Base-by-base conservation (phyloP, 2,888 invertebrate species). In the Leptinotarsa peninsularis region DNA sequence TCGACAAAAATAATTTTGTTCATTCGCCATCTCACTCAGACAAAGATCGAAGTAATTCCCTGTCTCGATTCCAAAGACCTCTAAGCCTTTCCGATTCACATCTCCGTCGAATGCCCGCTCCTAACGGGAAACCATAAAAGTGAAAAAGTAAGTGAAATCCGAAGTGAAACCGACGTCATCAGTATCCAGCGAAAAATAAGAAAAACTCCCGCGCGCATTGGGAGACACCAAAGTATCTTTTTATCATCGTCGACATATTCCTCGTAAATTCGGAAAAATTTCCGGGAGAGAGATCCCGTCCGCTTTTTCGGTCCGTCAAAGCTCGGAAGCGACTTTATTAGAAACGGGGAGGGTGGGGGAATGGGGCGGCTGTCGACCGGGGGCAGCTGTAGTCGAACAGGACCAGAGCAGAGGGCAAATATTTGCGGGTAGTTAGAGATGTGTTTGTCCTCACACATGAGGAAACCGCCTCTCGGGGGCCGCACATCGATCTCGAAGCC, bases 401-500 rank as follows among this genome's bases (percentile, higher is more conserved):
- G 71, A 63, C 71, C 58, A 63, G 63, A 68, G 67, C 78, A 77
- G 67, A 76, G 78, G 79, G 81, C 81, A 82, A 82, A 82, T 82
- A 82, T 82, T 81, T 82, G 80, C 77, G 76, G 76, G 78, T 81
- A 81, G 82, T 82, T 82, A 80, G 79, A 76, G 78, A 72, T 72
- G 79, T 80, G 82, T 81, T 81, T 82, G 80, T 77, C 75, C 79
- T 82, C 79, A 79, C 82, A 82, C 81, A 82, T 78, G 81, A 81
- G 76, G 77, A 76, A 76, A 75, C 78, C 77, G 79, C 79, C 81
- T 80, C 81, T 81, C 79, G 80, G 78, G 78, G 77, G 63, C 33
- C 27, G 27, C 63, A 14, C 78, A 79, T 78, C 76, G 75, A 76
- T 78, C 74, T 71, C 33, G 63, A 17, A 17, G 17, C 63, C 33